Percentiles rank a stretch among this genome's conserved stretches.
These are phyloP conservation scores for Eleginops maclovinus DNA, from an alignment of 2,113 vertebrate genomes.

Conservation along the genomic window DNA sequence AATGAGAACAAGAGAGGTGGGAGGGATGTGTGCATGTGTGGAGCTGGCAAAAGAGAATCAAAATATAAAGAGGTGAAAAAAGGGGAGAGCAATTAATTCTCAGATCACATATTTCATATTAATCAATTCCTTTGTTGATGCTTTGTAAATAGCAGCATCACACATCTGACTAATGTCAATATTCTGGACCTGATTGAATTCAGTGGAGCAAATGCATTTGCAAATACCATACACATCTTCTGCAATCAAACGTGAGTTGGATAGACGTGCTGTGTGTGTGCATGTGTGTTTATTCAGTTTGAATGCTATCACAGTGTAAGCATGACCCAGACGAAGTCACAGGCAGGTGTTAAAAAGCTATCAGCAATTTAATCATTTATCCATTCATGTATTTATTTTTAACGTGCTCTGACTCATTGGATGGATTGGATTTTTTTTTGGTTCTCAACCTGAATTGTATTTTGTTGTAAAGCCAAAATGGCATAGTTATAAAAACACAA, in stretches of 20 bases:
- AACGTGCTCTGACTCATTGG: neutral
- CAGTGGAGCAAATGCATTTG: conserved; percentile 32
- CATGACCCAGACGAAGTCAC: neutral
- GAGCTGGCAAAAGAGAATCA: conserved; percentile 9
- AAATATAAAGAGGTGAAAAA: conserved; percentile 12
- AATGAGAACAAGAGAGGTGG: conserved; percentile 17
- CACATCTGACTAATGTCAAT: conserved; percentile 41
- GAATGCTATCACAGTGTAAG: neutral
- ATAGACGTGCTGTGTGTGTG: neutral
- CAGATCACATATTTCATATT: conserved; percentile 44
- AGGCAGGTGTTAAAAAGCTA: conserved; percentile 16
- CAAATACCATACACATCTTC: conserved; percentile 21
- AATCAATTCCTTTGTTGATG: conserved; percentile 51
- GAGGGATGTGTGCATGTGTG: neutral
- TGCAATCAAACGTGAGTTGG: conserved; percentile 9
- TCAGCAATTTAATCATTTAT: neutral
- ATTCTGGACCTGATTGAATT: conserved; percentile 55
- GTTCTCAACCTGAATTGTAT: neutral
- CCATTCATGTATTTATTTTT: neutral
- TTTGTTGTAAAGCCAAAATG: neutral
- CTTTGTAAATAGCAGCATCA: conserved; percentile 48
- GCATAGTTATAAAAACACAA: neutral
- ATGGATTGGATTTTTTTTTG: neutral
- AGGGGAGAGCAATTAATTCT: conserved; percentile 42
- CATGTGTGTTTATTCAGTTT: conserved; percentile 2